phyloP scores from a whole-genome alignment of 1,140 invertebrate species.

The Zaprionus vittiger region DNA sequence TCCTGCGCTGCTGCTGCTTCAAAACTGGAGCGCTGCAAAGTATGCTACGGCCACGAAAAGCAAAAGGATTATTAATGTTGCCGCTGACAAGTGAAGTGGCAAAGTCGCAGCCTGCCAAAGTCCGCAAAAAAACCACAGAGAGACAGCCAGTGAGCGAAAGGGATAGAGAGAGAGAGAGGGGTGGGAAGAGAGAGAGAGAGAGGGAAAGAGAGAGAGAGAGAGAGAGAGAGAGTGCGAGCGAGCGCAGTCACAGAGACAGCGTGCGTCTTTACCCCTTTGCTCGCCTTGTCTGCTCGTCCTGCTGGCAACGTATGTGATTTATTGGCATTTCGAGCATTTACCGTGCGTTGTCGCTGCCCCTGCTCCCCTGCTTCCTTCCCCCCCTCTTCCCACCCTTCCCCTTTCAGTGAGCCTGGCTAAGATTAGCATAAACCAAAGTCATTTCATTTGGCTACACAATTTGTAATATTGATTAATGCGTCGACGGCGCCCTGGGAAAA shows the following conservation, averaged over 20 bases:
- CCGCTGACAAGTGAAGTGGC: constrained; percentile 80
- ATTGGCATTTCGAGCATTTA: constrained; percentile 79
- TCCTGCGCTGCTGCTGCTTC: constrained; percentile 5
- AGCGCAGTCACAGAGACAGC: constrained; percentile 1
- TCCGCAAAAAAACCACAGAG: not conserved
- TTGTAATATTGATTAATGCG: constrained; percentile 76
- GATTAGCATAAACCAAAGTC: constrained; percentile 66
- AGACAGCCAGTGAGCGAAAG: not conserved
- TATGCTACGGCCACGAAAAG: constrained; percentile 54
- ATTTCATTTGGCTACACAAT: constrained; percentile 65
- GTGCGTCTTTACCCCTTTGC: constrained; percentile 8
- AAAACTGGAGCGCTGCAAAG: constrained; percentile 44
- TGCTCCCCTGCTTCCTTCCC: not conserved
- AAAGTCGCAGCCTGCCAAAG: constrained; percentile 46
- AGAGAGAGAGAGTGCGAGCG: not conserved
- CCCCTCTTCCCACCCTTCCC: not conserved
- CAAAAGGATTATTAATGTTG: constrained; percentile 82
- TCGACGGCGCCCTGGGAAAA: constrained; percentile 30
- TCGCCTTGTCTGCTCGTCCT: not conserved
- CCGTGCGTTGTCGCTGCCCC: constrained; percentile 31
- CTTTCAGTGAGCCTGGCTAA: not conserved
- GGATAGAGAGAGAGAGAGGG: not conserved
- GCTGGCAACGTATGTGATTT: constrained; percentile 65
- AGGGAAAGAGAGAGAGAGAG: not conserved
- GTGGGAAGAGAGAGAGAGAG: not conserved